Conservation (phyloP, 2,797 vertebrate species). For the Platalea minor region DNA sequence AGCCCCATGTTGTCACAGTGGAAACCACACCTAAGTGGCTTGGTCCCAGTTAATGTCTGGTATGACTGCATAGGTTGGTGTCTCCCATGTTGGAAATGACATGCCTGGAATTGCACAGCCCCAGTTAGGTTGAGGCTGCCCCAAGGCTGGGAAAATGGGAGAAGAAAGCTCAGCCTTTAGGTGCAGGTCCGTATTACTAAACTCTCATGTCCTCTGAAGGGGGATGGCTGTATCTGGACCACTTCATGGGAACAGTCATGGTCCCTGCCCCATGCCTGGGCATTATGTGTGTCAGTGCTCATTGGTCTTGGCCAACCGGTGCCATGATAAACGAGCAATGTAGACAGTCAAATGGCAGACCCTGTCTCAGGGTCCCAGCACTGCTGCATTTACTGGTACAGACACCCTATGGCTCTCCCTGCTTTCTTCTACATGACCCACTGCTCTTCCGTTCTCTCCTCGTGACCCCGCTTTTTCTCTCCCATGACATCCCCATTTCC, state of each 20-base stretch:
- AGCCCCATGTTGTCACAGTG: background rate
- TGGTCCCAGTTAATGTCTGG: background rate
- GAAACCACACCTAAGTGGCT: background rate
- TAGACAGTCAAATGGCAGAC: background rate
- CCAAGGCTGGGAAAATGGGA: background rate
- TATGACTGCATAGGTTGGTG: background rate
- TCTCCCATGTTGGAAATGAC: background rate
- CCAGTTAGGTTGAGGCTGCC: background rate
- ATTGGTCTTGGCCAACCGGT: background rate
- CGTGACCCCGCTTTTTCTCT: background rate
- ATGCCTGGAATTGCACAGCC: background rate
- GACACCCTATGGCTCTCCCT: background rate
- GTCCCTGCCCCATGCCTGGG: background rate
- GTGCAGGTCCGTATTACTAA: background rate
- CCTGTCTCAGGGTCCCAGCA: background rate
- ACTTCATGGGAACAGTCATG: background rate
- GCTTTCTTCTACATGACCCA: background rate
- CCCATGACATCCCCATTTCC: background rate
- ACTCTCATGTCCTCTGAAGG: background rate
- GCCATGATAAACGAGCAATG: accelerated
- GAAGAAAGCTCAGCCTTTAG: background rate
- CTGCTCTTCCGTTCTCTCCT: background rate
- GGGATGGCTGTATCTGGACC: background rate
- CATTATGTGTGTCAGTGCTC: background rate
- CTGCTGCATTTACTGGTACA: background rate